phyloP scores from a whole-genome alignment of 2,888 invertebrate genomes.

The Meghimatium bilineatum region DNA sequence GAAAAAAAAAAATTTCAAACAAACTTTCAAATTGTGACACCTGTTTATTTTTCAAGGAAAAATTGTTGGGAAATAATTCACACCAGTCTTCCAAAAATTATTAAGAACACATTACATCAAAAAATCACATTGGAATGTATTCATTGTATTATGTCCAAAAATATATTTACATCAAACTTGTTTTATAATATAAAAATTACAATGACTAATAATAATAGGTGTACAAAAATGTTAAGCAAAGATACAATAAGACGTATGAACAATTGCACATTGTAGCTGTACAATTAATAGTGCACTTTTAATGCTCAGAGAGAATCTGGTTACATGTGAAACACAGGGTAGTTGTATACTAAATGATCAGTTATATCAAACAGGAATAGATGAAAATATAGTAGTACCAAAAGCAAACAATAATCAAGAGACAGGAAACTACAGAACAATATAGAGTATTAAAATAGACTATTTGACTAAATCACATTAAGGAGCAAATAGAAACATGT shows the following conservation, averaged over 20 bases:
- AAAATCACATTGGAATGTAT: conserved; percentile 33
- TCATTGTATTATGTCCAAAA: conserved; percentile 24
- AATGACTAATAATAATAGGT: neutral
- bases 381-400: no score
- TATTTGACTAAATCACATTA: no score
- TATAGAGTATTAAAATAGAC: no score
- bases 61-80: neutral
- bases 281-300: no score
- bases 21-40: neutral
- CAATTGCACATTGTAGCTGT: neutral
- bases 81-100: neutral
- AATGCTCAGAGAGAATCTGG: no score
- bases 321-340: no score
- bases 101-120: conserved; percentile 12
- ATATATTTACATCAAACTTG: conserved; percentile 27
- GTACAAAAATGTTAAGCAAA: neutral
- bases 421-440: no score
- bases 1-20: neutral
- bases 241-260: neutral
- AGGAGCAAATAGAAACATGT: no score
- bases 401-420: no score
- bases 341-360: no score
- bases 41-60: neutral
- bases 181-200: neutral
- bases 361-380: no score